phyloP scores from a whole-genome alignment of 2,113 vertebrate species.

The Heterotis niloticus region DNA sequence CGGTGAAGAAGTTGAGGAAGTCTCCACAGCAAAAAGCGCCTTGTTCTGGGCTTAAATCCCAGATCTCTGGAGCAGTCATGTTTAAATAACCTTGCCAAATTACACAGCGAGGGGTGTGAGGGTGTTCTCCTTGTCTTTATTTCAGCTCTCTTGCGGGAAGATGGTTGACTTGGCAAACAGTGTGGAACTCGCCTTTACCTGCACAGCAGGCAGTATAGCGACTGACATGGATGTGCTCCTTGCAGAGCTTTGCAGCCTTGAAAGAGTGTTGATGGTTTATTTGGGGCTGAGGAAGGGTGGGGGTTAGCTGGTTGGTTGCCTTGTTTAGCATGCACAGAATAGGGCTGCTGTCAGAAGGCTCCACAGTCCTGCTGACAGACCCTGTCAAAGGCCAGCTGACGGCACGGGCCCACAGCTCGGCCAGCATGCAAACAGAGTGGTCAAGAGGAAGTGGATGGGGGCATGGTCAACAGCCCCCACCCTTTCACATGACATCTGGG shows the following conservation, averaged over 20 bases:
- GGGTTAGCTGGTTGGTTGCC: not conserved
- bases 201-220: not conserved
- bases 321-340: conserved; percentile 24
- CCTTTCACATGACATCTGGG: too few relatives aligned
- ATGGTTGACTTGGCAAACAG: not conserved
- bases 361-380: conserved; percentile 14
- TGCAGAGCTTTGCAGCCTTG: not conserved
- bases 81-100: not conserved
- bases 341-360: conserved; percentile 19
- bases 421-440: not conserved
- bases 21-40: too few relatives aligned
- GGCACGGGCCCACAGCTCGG: not conserved
- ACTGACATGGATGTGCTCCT: not conserved
- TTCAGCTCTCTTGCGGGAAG: not conserved
- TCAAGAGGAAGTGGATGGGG: not conserved
- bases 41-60: not conserved
- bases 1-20: too few relatives aligned
- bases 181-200: not conserved
- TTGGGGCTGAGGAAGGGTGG: not conserved
- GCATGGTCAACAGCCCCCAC: not conserved
- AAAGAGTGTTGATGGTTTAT: not conserved
- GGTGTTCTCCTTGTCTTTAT: not conserved
- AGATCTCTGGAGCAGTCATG: not conserved
- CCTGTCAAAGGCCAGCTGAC: conserved; percentile 17
- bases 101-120: not conserved